Base-by-base conservation (phyloP, 1,140 invertebrate genomes). In the Pectinophora gossypiella region DNA sequence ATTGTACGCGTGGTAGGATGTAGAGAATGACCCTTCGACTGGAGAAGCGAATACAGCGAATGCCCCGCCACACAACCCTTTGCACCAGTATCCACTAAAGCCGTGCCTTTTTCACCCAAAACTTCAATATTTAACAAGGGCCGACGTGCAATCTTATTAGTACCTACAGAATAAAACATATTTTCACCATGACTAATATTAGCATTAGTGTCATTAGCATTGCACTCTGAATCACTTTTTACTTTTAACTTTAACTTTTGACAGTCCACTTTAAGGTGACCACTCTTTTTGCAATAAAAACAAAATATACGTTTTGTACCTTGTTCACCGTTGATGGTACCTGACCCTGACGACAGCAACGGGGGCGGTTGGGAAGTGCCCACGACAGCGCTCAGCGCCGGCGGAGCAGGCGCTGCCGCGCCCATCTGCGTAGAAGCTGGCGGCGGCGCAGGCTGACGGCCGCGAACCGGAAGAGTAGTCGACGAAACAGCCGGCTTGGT, bases 71-170 rank as follows among this genome's bases (percentile, higher is more conserved):
- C 18, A 36, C 32, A 44, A 18, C 35, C 20, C 22, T 42, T 23
- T 38, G 48, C 38, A n/a, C 20, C 53, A 19, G 48, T 53, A 20
- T 57, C 49, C 6, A 40, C 20, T n/a, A 45, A 45, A 6, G 13
- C 54, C 10, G 21, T 51, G 23, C 50, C 50, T 1, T 21, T 10
- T 12, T 5, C 7, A 9, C 42, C 42, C 19, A n/a, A 44, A 10
- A 44, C 19, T 10, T 44, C 19, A 20, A 44, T 44, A n/a, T 21
- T 10, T 19, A 44, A 10, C 10, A 44, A 20, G 9, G 42, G 19
- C 6, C 42, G 42, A 19, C 42, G 36, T 32, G n/a, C 2, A 9
- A 2, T 32, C n/a, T 12, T 3, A 23, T 23, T 10, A 23, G 22
- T 23, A 5, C 4, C 4, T 23, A 23, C 4, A 23, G 4, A 23